A percentile compares a stretch with the other conserved stretches of the same genome.
These are phyloP conservation scores for Andrena bicolor DNA, from an alignment of 2,888 invertebrate species.

Conservation along the genomic window DNA sequence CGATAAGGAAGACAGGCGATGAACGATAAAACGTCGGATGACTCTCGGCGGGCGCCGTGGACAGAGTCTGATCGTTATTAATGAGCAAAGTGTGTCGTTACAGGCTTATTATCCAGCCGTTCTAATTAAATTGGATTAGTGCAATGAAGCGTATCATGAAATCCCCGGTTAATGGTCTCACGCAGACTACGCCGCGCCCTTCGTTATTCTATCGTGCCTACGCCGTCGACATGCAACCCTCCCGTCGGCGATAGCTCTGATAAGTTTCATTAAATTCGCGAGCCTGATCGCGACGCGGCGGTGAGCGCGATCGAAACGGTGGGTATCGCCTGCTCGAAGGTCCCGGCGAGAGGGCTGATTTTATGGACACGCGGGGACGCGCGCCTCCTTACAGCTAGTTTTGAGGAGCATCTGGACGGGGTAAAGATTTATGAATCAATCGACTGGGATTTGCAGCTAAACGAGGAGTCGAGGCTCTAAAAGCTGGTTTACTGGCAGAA, in stretches of 20 bases:
- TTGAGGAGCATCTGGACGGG: conserved; percentile 7
- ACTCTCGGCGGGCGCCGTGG: conserved; percentile 38
- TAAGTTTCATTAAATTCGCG: conserved; percentile 46
- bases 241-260: conserved; percentile 47
- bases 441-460: conserved; percentile 7
- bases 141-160: conserved; percentile 71
- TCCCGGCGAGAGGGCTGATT: neutral
- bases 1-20: conserved; percentile 70
- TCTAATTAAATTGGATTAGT: conserved; percentile 74
- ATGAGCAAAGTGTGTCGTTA: conserved; percentile 69
- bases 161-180: conserved; percentile 68
- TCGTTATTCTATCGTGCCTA: conserved; percentile 23
- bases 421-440: conserved; percentile 20
- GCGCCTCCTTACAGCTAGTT: conserved; percentile 4
- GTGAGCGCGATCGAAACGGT: neutral
- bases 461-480: neutral
- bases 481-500: conserved; percentile 6
- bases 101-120: conserved; percentile 71
- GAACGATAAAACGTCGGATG: conserved; percentile 67
- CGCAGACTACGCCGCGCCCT: conserved; percentile 57
- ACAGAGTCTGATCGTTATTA: conserved; percentile 69
- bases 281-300: neutral
- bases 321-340: neutral
- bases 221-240: conserved; percentile 45
- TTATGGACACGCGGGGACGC: neutral